Evolutionary conservation across 2,888 invertebrate genomes (phyloP), one percentile per base, ranked within the genome.

Genomic region (Pyrocoelia pectoralis): DNA sequence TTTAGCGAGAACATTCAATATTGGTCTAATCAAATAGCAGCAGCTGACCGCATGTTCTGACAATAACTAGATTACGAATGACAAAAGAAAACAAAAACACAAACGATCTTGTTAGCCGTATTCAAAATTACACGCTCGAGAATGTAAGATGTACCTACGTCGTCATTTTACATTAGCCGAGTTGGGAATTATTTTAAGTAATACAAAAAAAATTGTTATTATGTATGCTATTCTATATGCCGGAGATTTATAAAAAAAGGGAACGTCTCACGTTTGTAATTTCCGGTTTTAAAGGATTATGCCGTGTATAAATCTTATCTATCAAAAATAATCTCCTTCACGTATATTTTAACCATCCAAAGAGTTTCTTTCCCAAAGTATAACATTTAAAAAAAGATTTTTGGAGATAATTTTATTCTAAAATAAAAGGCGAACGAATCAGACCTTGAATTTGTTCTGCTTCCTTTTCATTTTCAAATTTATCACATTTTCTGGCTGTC

Each of bases 11-110:
- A 68, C 71, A 74, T 73, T 69, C 73, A 74, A 74, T 74, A 71
- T 66, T 67, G 70, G 66, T 70, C 72, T 74, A 74, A 74, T 74
- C 73, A 74, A 73, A 74, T 74, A 73, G 67, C 69, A 65, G 71
- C 72, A 71, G 73, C 71, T 71, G 72, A 70, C 71, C 72, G 68
- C 72, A 68, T 67, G 68, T 66, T 67, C 61, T 59, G 57, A 57
- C 65, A 65, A 67, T 71, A 71, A 71, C 69, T 66, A 68, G 70
- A 71, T 71, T 70, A 71, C 66, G 58, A 64, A 69, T 69, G 66
- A 69, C 67, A 68, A 70, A 70, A 69, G 70, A 69, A 70, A 70
- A 70, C 70, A 70, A 62, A 63, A 60, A 38, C 60, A 19, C 56
- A 65, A 59, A 58, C 54, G 57, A 63, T 57, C 57, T 63, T 63